Conservation (phyloP, 2,113 vertebrate genomes). For the Syngnathus typhle region DNA sequence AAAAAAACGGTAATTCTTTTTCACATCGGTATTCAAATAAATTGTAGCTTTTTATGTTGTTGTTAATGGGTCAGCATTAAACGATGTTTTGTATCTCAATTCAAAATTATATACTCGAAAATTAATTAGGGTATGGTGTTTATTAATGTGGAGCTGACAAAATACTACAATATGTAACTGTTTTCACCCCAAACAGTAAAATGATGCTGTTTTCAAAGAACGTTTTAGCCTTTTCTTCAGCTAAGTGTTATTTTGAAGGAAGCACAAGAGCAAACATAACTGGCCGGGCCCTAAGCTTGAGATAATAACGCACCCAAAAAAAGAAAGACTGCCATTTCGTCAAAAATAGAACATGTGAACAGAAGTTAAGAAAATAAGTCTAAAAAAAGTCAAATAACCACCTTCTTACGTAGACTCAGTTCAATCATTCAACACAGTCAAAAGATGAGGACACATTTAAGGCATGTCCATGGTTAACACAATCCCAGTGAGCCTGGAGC, state of each 20-base stretch:
- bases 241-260: conserved; percentile 35
- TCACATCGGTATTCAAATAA: too few species aligned
- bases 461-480: conserved; percentile 49
- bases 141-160: too few species aligned
- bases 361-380: conserved; percentile 27
- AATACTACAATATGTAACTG: too few species aligned
- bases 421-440: conserved; percentile 38
- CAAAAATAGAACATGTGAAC: conserved; percentile 53
- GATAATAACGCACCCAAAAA: conserved; percentile 27
- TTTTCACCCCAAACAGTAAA: too few species aligned
- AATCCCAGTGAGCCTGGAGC: conserved; percentile 39
- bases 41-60: too few species aligned
- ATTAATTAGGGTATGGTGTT: too few species aligned
- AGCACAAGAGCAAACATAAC: conserved; percentile 29
- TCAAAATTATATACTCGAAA: too few species aligned
- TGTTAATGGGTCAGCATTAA: too few species aligned
- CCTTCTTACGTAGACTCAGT: conserved; percentile 40
- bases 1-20: too few species aligned
- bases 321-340: conserved; percentile 28
- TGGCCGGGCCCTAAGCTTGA: neutral
- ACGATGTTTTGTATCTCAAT: too few species aligned
- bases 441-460: conserved; percentile 30
- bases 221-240: conserved; percentile 29
- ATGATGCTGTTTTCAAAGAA: conserved; percentile 17
- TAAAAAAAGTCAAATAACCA: conserved; percentile 4